Evolutionary conservation across 2,888 invertebrate genomes (phyloP).

Genomic region (Byasa hedistus): DNA sequence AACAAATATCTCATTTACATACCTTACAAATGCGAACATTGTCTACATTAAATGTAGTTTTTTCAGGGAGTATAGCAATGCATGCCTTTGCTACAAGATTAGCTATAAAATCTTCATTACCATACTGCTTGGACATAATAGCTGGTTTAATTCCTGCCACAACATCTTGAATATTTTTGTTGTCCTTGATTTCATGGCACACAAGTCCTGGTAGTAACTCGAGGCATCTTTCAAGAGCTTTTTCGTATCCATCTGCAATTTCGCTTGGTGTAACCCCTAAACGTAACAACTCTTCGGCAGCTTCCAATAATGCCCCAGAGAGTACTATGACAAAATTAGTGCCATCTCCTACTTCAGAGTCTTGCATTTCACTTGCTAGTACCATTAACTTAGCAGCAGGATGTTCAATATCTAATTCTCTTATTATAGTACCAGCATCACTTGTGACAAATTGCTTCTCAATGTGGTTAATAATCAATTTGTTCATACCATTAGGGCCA

Average conservation of each 20-base stretch:
- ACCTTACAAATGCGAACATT: slow-evolving; percentile 97
- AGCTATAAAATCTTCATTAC: slow-evolving; percentile 95
- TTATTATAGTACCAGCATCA: slow-evolving; percentile 98
- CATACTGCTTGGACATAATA: slow-evolving; percentile 98
- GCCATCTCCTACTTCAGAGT: slow-evolving; percentile 98
- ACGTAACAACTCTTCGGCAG: slow-evolving; percentile 94
- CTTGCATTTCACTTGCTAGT: slow-evolving; percentile 98
- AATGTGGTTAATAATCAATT: slow-evolving; percentile 99
- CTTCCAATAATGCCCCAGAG: slow-evolving; percentile 94
- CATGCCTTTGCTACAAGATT: slow-evolving; percentile 93
- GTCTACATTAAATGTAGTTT: slow-evolving; percentile 96
- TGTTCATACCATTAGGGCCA: slow-evolving; percentile 99
- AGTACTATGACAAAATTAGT: slow-evolving; percentile 98
- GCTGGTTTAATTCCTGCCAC: slow-evolving; percentile 87
- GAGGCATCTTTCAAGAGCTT: slow-evolving; percentile 91
- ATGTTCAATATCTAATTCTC: slow-evolving; percentile 97
- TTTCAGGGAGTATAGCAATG: slow-evolving; percentile 91
- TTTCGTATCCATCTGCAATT: slow-evolving; percentile 96
- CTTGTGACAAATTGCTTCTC: slow-evolving; percentile 99
- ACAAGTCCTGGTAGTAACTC: slow-evolving; percentile 92
- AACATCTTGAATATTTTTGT: slow-evolving; percentile 84
- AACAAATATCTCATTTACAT: slow-evolving; percentile 36
- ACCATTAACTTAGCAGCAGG: slow-evolving; percentile 98
- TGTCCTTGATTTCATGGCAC: slow-evolving; percentile 87
- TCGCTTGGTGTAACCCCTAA: slow-evolving; percentile 98